Evolutionary conservation across 2,888 invertebrate species (phyloP), one percentile per base, ranked within the genome.

Genomic region (Campopleginae sp.): DNA sequence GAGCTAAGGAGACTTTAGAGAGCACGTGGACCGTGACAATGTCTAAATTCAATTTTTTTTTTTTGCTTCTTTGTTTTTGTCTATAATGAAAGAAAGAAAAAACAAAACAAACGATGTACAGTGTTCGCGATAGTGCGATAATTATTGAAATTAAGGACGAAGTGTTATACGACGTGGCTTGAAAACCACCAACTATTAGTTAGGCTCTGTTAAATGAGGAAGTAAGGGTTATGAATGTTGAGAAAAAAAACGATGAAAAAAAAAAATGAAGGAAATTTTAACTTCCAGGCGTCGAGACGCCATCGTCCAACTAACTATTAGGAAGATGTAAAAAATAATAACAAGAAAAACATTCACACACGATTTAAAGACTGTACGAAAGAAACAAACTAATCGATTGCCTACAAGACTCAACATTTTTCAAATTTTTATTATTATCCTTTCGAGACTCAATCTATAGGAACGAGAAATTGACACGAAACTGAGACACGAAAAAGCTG

Each of bases 231-330:
- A 65, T 66, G 12, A 48, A 23, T 74, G 61, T 74, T n/a, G n/a
- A n/a, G n/a, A 63, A 63, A 70, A 81, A 86, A 82, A 71, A 81
- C 76, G 83, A 83, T 82, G 77, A 72, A 80, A 71, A 81, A 84
- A 82, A 83, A 65, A 77, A 82, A 77, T 84, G 85, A 85, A 74
- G 72, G 54, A 87, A 87, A 79, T 74, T 84, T 82, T 89, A 90
- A 91, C 91, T 92, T 93, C 91, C 92, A 90, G 92, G 92, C 89
- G 93, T 93, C 91, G 65, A 91, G 91, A 92, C 92, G 90, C 91
- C 91, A 91, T 92, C 92, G 93, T 93, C 93, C 93, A 93, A 90
- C 89, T 93, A 93, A 92, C 86, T 92, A 89, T 92, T 93, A 93
- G 91, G 90, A 90, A 90, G 89, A 85, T 84, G 63, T 71, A 58